Base-by-base conservation (phyloP, 2,888 invertebrate genomes). In the Strigamia maritima region DNA sequence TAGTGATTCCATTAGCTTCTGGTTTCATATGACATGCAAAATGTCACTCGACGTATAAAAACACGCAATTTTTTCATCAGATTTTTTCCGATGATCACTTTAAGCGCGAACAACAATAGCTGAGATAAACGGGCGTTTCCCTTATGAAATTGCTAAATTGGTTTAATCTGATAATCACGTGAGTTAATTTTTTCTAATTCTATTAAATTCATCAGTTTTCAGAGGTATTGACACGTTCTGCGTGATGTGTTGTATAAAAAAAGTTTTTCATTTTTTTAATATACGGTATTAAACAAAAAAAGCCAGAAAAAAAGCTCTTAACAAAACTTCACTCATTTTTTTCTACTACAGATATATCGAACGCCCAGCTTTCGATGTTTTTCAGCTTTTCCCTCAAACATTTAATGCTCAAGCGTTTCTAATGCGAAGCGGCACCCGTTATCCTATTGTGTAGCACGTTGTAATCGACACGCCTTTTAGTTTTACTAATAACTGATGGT, bases 351-450 rank as follows among this genome's bases (percentile, higher is more conserved):
- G n/a, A n/a, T 19, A 4, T 54, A 54, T 54, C 19, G 54, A 54
- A 54, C 54, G 54, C n/a, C 44, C 44, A n/a, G 44, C 16, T 44
- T 44, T 44, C 44, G 6, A 44, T 44, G 14, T 44, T 44, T 16
- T 16, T 44, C 35, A 35, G 35, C n/a, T 35, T 35, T 35, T 10
- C 35, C 10, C 44, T 4, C 54, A 19, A 70, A 12, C 28, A 70
- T 70, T 70, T 28, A 70, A 70, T 28, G 70, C 70, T 12, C 54
- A 54, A 54, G 54, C 28, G 70, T 70, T 70, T 70, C 70, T 70
- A 70, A 70, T 70, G 70, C 16, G 70, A 70, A 70, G 70, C 70
- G 70, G 70, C 70, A 26, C 28, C 70, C 70, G 70, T 70, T 70
- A 28, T 70, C 70, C 70, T n/a, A 28, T 70, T 70, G 70, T 70